Evolutionary conservation across 2,113 vertebrate species (phyloP).

Genomic region (Calidris pygmaea): DNA sequence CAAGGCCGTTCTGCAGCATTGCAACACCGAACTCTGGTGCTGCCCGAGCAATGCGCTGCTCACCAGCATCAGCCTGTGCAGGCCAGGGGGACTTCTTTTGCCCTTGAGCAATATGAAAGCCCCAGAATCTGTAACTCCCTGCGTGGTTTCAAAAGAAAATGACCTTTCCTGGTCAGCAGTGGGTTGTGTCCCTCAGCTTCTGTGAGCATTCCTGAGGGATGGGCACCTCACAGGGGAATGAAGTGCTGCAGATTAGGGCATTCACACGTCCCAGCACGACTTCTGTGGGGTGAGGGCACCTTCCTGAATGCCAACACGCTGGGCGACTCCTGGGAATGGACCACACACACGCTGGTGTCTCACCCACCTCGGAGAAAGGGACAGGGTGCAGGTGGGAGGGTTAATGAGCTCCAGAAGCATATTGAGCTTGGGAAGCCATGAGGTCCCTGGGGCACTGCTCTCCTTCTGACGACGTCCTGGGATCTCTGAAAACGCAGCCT

Average conservation of each 20-base stretch:
- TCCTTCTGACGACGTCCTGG: not conserved
- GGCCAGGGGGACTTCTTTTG: not conserved
- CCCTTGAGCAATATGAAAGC: not conserved
- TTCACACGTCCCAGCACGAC: not conserved
- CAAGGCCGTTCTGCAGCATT: not conserved
- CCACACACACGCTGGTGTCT: rapidly evolving
- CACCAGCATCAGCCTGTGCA: not conserved
- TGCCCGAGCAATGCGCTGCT: rapidly evolving
- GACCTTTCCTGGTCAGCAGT: not conserved
- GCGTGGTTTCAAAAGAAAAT: not conserved
- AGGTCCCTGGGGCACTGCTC: not conserved
- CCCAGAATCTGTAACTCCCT: not conserved
- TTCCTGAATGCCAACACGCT: not conserved
- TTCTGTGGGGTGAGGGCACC: not conserved
- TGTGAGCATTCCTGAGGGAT: not conserved
- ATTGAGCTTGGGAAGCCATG: rapidly evolving
- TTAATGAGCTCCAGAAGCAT: not conserved
- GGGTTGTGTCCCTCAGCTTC: not conserved
- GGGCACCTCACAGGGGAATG: not conserved
- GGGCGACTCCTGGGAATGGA: not conserved
- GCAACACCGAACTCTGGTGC: not conserved
- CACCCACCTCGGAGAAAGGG: rapidly evolving
- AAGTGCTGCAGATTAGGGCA: not conserved
- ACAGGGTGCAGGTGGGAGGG: not conserved
- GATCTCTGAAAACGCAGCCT: not conserved